Evolutionary conservation across 2,797 vertebrate species (phyloP).

Genomic region (Perodicticus potto): DNA sequence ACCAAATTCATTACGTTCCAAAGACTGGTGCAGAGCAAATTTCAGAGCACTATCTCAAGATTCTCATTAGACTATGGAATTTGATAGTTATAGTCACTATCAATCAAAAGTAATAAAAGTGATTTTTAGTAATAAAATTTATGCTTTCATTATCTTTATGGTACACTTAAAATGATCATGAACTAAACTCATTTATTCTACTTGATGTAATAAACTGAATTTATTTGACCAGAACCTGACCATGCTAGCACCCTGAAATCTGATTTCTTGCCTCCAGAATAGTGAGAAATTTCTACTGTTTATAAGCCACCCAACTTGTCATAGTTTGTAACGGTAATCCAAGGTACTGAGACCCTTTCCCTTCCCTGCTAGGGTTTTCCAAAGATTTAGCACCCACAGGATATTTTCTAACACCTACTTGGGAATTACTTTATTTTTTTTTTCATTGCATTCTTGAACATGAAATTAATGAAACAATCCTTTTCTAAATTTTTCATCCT

Average conservation of each 20-base stretch:
- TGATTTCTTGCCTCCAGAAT: too few relatives aligned
- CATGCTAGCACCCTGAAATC: neutral
- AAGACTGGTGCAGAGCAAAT: neutral
- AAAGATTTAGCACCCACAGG: neutral
- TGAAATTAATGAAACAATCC: neutral
- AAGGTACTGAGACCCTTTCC: neutral
- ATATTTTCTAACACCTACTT: neutral
- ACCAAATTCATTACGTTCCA: neutral
- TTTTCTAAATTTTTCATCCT: neutral
- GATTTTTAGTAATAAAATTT: slow-evolving; percentile 78
- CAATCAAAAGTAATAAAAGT: slow-evolving; percentile 78
- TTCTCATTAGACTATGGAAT: slow-evolving; percentile 48
- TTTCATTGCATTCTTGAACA: neutral
- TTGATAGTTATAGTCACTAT: slow-evolving; percentile 61
- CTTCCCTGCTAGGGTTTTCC: neutral
- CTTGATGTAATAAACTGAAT: slow-evolving; percentile 70
- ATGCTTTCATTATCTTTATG: slow-evolving; percentile 81
- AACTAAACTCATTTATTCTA: slow-evolving; percentile 79
- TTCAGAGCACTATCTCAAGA: slow-evolving; percentile 17
- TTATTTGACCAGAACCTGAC: slow-evolving; percentile 48
- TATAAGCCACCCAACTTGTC: neutral
- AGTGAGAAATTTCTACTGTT: neutral
- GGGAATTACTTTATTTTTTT: neutral
- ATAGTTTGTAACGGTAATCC: neutral
- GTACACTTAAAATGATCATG: slow-evolving; percentile 68